phyloP scores from a whole-genome alignment of 2,888 invertebrate genomes.

The Xestia c-nigrum region DNA sequence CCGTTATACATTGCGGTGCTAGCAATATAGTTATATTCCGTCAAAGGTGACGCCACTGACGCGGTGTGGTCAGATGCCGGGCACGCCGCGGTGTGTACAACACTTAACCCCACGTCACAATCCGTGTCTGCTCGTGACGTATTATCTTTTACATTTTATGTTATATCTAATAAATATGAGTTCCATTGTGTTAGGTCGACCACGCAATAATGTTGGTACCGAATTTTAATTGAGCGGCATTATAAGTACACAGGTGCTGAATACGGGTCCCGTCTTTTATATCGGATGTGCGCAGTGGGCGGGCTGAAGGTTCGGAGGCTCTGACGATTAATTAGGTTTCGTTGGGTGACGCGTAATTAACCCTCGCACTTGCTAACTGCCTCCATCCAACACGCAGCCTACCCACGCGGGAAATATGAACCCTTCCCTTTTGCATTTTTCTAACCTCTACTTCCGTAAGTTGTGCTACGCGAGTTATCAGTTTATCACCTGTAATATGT shows the following conservation, averaged over 20 bases:
- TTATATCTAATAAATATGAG: conserved; percentile 60
- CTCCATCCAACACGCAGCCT: conserved; percentile 56
- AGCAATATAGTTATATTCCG: conserved; percentile 58
- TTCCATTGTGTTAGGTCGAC: conserved; percentile 58
- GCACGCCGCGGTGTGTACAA: conserved; percentile 27
- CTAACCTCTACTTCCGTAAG: conserved; percentile 19
- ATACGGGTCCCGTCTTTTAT: conserved; percentile 75
- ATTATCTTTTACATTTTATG: conserved; percentile 58
- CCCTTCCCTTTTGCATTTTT: conserved; percentile 54
- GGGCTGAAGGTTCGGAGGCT: conserved; percentile 64
- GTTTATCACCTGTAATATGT: conserved; percentile 4
- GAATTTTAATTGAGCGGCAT: conserved; percentile 77
- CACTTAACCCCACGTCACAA: conserved; percentile 64
- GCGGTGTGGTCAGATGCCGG: conserved; percentile 7
- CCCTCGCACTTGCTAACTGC: conserved; percentile 69
- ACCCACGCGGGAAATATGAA: conserved; percentile 60
- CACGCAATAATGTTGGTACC: conserved; percentile 67
- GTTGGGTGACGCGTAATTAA: conserved; percentile 78
- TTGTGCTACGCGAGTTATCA: conserved; percentile 29
- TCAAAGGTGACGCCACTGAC: conserved; percentile 17
- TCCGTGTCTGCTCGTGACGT: conserved; percentile 52
- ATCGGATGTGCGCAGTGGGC: conserved; percentile 64
- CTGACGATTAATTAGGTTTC: conserved; percentile 78
- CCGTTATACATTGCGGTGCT: conserved; percentile 38
- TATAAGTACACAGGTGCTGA: conserved; percentile 77